Base-by-base conservation (phyloP, 2,113 vertebrate genomes). In the Naja naja region DNA sequence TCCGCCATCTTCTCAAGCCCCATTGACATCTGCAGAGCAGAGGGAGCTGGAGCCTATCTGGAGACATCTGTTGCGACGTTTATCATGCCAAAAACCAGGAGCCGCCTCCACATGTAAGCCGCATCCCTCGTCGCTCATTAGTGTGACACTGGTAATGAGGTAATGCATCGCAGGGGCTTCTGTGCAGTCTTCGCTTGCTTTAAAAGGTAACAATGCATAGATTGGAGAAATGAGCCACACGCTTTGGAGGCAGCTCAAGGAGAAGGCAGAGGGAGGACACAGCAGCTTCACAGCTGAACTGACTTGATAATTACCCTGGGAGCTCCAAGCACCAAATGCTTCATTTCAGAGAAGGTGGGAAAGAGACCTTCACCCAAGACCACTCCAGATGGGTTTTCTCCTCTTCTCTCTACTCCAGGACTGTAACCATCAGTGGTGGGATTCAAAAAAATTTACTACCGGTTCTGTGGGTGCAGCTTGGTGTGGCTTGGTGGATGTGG, bases 71-170 rank as follows among this genome's bases (percentile, higher is more conserved):
- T 20, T 90, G 47, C 18, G 10, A 25, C 93, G 92, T 85, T 86
- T n/a, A 93, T 60, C 93, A 90, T 4, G 12, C 64, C 55, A 34
- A 34, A 69, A 49, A 22, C 1, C 1, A 39, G 86, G 91, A 43
- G 52, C 52, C 14, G 43, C 60, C 54, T 91, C 60, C 52, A 34
- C 88, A 56, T 88, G 55, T 81, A 91, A 91, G 91, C 88, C 93
- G 89, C 92, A 89, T 94, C 49, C 92, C 90, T 14, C 0, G 22
- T n/a, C 92, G 92, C 89, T 93, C 91, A 93, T 94, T 92, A 94
- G 85, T 47, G 56, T 3, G 8, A 53, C 20, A 2, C 56, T 58
- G 87, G 90, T 93, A 95, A 95, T 91, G 91, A 94, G 92, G 87
- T 86, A 54, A 91, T 87, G 81, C 34, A 45, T 89, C 86, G 69